Evolutionary conservation across 1,140 invertebrate genomes (phyloP).

Genomic region (Pachypeltis micranthus): DNA sequence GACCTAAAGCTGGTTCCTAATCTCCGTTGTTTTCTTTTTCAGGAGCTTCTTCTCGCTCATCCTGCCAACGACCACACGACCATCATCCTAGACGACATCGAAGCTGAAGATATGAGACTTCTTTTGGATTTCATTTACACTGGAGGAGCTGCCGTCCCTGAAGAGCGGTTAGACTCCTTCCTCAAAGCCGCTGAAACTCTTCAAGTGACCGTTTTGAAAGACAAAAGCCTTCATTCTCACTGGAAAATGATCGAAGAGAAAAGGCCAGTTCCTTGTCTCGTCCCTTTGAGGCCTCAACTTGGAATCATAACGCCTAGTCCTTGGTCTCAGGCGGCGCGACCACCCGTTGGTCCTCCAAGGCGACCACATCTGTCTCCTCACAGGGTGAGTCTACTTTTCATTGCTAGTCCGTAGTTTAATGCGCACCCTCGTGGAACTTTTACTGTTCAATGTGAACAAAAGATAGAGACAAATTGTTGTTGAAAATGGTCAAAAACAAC

Average conservation of each 20-base stretch:
- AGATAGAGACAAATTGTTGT: too few species aligned
- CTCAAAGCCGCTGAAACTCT: slow-evolving; percentile 43
- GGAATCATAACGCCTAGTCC: slow-evolving; percentile 28
- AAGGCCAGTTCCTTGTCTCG: slow-evolving; percentile 10
- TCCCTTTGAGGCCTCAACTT: not conserved
- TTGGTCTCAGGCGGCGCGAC: slow-evolving; percentile 24
- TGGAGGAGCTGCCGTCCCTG: slow-evolving; percentile 43
- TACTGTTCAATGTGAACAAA: too few species aligned
- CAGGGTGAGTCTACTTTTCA: not conserved
- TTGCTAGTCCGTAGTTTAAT: too few species aligned
- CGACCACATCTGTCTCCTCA: slow-evolving; percentile 9
- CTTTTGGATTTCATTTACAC: slow-evolving; percentile 48
- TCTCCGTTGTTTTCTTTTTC: slow-evolving; percentile 25
- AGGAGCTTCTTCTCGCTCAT: slow-evolving; percentile 39
- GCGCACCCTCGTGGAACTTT: too few species aligned
- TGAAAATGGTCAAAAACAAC: too few species aligned
- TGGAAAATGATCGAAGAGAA: slow-evolving; percentile 9
- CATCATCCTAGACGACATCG: slow-evolving; percentile 44
- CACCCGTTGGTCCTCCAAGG: slow-evolving; percentile 22
- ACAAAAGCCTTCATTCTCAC: slow-evolving; percentile 27
- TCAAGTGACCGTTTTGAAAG: slow-evolving; percentile 39
- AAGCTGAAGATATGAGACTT: slow-evolving; percentile 41
- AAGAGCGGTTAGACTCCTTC: slow-evolving; percentile 40
- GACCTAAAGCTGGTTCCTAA: too few species aligned
- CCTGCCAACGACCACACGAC: slow-evolving; percentile 42